Percentiles rank a stretch among this genome's conserved stretches.
These are phyloP conservation scores for Neomonachus schauinslandi DNA, from an alignment of 2,113 vertebrate species.

Conservation along the genomic window DNA sequence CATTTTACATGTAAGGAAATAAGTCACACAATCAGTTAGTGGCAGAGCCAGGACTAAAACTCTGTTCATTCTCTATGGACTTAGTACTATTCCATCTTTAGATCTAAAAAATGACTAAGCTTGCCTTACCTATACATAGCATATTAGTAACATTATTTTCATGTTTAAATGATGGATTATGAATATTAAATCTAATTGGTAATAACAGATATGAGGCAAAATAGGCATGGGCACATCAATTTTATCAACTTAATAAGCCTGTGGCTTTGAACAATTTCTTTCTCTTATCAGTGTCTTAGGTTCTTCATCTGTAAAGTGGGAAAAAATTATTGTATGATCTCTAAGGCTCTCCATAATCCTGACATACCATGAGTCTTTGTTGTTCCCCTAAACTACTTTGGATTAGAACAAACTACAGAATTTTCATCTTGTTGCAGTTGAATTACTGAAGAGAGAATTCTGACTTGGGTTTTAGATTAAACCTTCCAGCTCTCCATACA, in stretches of 20 bases:
- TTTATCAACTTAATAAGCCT: background rate
- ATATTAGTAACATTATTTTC: background rate
- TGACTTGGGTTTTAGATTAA: conserved; percentile 14
- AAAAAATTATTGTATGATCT: background rate
- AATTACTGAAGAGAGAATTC: conserved; percentile 22
- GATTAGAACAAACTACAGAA: background rate
- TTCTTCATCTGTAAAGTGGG: background rate
- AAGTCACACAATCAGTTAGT: background rate
- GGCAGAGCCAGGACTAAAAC: background rate
- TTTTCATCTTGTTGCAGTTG: background rate
- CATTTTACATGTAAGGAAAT: background rate
- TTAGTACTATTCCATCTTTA: background rate
- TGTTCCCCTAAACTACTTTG: background rate
- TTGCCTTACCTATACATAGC: background rate
- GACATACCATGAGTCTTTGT: background rate
- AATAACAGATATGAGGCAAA: background rate
- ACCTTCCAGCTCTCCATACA: background rate
- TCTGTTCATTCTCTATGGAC: background rate
- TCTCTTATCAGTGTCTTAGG: background rate
- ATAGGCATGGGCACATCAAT: background rate
- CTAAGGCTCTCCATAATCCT: background rate
- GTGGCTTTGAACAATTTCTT: background rate
- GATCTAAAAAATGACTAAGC: background rate
- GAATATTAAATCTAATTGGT: background rate
- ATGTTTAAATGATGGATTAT: background rate